These are phyloP conservation scores for Pygoscelis antarcticus DNA, from an alignment of 2,113 vertebrate genomes.

Conservation along the genomic window DNA sequence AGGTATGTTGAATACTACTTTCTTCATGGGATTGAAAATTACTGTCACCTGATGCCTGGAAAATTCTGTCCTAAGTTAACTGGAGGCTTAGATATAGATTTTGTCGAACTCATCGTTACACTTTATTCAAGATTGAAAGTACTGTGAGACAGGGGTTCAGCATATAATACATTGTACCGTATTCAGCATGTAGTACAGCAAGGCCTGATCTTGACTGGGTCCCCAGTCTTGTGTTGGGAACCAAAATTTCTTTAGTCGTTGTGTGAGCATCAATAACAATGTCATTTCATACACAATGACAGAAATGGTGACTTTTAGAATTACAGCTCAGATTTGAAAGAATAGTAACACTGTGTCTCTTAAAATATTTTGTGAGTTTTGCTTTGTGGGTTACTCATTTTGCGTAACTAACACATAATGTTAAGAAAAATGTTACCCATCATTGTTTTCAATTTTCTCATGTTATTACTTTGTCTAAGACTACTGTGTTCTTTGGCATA, in stretches of 20 bases:
- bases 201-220: not conserved
- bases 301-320: not conserved
- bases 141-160: not conserved
- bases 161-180: not conserved
- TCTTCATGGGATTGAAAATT: not conserved
- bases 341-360: not conserved
- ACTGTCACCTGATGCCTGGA: not conserved
- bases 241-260: not conserved
- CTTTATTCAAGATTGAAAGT: not conserved
- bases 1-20: not conserved
- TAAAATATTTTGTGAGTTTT: not conserved
- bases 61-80: not conserved
- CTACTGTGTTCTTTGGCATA: not conserved
- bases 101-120: not conserved
- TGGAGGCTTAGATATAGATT: not conserved
- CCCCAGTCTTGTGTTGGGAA: not conserved
- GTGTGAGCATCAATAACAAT: not conserved
- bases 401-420: rapidly evolving
- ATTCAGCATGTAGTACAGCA: rapidly evolving
- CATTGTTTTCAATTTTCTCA: not conserved
- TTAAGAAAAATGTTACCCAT: not conserved
- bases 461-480: not conserved
- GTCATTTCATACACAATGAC: not conserved
- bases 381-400: not conserved
- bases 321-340: not conserved